Conservation (phyloP, 53 echinoderm and acorn worm genomes). For the Echinarachnius parma region DNA sequence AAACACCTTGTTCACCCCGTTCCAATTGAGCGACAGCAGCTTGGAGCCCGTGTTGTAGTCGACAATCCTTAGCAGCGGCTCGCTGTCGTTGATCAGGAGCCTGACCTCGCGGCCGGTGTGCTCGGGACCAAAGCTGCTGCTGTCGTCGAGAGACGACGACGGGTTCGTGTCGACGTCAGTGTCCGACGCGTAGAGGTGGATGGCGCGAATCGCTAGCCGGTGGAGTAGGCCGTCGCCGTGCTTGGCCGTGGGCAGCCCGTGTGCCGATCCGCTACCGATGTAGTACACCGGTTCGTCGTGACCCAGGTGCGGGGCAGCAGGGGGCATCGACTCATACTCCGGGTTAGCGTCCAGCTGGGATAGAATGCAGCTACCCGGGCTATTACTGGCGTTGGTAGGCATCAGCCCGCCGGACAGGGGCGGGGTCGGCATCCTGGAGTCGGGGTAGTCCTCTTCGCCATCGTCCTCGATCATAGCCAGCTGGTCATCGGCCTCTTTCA, state of each 20-base stretch:
- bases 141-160: conserved; percentile 35
- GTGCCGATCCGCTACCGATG: conserved; percentile 35
- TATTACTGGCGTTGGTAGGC: conserved; percentile 28
- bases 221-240: conserved; percentile 42
- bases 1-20: conserved; percentile 31
- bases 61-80: conserved; percentile 20
- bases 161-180: conserved; percentile 45
- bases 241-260: conserved; percentile 34
- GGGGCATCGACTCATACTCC: conserved; percentile 29
- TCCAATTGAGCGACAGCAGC: conserved; percentile 30
- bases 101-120: conserved; percentile 39
- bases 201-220: conserved; percentile 33
- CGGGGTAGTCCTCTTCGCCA: conserved; percentile 24
- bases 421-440: conserved; percentile 22
- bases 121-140: conserved; percentile 38
- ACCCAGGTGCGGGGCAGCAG: conserved; percentile 18
- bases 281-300: conserved; percentile 42
- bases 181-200: conserved; percentile 41
- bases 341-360: conserved; percentile 44
- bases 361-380: conserved; percentile 29
- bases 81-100: conserved; percentile 40
- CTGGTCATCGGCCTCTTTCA: conserved; percentile 5
- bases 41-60: conserved; percentile 39
- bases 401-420: conserved; percentile 29
- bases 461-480: conserved; percentile 13